Evolutionary conservation across 2,888 invertebrate genomes (phyloP).

Genomic region (Athalia cordata): DNA sequence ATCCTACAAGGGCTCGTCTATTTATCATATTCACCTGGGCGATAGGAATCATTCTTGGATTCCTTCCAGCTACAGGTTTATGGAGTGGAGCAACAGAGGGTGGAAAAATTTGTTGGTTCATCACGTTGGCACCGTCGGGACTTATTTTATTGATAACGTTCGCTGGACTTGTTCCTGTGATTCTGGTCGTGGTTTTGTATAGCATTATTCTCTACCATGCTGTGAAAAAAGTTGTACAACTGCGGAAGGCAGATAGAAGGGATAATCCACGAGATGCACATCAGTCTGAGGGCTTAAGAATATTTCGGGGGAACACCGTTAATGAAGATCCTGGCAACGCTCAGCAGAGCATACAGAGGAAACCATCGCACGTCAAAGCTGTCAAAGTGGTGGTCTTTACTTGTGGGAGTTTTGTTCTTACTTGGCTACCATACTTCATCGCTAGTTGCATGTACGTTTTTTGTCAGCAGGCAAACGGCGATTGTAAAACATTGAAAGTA

Average conservation of each 20-base stretch:
- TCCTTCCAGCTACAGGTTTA: constrained; percentile 77
- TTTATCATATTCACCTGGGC: constrained; percentile 78
- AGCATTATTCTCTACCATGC: constrained; percentile 78
- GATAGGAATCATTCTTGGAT: constrained; percentile 77
- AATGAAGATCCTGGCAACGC: constrained; percentile 2
- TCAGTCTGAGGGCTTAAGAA: constrained; percentile 52
- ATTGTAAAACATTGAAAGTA: constrained; percentile 74
- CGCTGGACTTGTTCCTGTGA: constrained; percentile 76
- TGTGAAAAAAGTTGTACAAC: constrained; percentile 75
- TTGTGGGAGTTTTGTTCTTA: constrained; percentile 77
- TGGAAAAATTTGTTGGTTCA: constrained; percentile 78
- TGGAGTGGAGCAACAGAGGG: constrained; percentile 76
- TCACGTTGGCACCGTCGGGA: constrained; percentile 76
- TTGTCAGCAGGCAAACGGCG: constrained; percentile 74
- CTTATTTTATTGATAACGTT: constrained; percentile 77
- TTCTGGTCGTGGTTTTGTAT: constrained; percentile 75
- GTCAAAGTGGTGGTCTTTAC: constrained; percentile 79
- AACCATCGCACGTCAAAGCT: constrained; percentile 78
- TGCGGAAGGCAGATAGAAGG: constrained; percentile 69
- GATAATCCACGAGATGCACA: constrained; percentile 50
- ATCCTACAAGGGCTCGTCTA: constrained; percentile 76
- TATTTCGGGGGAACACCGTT: constrained; percentile 57
- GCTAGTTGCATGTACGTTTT: constrained; percentile 76
- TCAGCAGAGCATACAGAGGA: constrained; percentile 7
- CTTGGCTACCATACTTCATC: constrained; percentile 81